These are phyloP conservation scores for Sebastolobus alascanus DNA, from an alignment of 2,797 vertebrate genomes.

Conservation along the genomic window DNA sequence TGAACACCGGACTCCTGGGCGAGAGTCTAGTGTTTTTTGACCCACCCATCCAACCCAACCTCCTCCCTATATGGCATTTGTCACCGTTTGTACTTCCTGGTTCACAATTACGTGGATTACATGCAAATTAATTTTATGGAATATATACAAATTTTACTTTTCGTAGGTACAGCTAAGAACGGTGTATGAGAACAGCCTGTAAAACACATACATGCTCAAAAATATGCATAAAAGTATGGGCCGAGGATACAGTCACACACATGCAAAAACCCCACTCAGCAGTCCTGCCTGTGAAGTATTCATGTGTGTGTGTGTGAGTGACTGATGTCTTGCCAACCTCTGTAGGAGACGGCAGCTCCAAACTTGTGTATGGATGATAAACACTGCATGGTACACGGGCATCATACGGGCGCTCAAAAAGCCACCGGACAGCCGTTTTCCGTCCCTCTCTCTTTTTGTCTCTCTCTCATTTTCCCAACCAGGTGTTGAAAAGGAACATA, in stretches of 20 bases:
- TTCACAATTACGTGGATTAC: too few species aligned
- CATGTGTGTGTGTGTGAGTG: conserved; percentile 21
- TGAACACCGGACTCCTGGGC: too few species aligned
- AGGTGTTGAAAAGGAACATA: conserved; percentile 79
- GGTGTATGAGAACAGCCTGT: too few species aligned
- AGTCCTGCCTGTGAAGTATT: conserved; percentile 13
- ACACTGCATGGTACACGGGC: conserved; percentile 71
- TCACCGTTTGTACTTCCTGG: too few species aligned
- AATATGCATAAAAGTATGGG: conserved; percentile 52
- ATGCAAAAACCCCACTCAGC: conserved; percentile 32
- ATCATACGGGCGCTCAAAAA: conserved; percentile 59
- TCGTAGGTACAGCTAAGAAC: too few species aligned
- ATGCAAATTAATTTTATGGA: too few species aligned
- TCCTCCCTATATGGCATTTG: rapidly evolving
- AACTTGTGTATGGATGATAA: conserved; percentile 63
- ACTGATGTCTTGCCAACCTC: conserved; percentile 69
- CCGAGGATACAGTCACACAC: conserved; percentile 37
- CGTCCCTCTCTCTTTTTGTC: conserved; percentile 45
- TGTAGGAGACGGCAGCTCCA: conserved; percentile 45
- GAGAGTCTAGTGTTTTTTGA: too few species aligned
- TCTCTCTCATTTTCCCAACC: conserved; percentile 59
- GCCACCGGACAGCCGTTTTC: conserved; percentile 55
- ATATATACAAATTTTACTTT: too few species aligned
- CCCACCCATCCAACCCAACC: too few species aligned
- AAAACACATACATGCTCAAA: conserved; percentile 42